Conservation (phyloP, 2,797 vertebrate species). For the Ispidina picta region DNA sequence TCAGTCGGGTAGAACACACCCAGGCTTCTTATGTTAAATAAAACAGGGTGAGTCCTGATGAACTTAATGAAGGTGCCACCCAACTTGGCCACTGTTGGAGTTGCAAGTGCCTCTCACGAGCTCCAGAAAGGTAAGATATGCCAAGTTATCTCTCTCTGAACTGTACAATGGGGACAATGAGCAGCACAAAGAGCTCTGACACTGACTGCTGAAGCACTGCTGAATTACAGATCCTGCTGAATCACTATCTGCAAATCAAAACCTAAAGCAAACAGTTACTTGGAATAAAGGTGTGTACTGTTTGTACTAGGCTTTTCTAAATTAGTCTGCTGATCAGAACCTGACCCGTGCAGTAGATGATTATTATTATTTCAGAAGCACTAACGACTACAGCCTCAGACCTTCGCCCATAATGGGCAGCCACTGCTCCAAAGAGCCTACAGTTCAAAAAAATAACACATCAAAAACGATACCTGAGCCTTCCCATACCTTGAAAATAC, state of each 20-base stretch:
- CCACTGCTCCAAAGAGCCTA: background rate
- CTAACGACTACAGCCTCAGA: background rate
- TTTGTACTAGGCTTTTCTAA: slow-evolving; percentile 22
- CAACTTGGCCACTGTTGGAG: background rate
- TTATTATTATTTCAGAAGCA: background rate
- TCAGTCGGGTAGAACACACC: background rate
- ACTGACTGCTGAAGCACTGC: background rate
- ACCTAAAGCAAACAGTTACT: slow-evolving; percentile 13
- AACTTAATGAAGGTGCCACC: background rate
- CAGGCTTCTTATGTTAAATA: background rate
- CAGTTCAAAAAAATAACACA: background rate
- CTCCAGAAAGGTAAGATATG: background rate
- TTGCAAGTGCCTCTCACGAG: background rate
- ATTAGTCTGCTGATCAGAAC: background rate
- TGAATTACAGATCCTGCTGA: background rate
- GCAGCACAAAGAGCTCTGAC: background rate
- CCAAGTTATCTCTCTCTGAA: background rate
- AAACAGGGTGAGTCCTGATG: slow-evolving; percentile 12
- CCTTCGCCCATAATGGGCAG: background rate
- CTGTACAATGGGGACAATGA: background rate
- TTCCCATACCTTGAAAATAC: background rate
- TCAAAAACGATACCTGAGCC: background rate
- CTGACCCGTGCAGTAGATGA: background rate
- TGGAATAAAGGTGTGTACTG: slow-evolving; percentile 32
- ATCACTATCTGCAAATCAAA: slow-evolving; percentile 36